Conservation (phyloP, 2,113 vertebrate genomes). For the Chiloscyllium plagiosum region DNA sequence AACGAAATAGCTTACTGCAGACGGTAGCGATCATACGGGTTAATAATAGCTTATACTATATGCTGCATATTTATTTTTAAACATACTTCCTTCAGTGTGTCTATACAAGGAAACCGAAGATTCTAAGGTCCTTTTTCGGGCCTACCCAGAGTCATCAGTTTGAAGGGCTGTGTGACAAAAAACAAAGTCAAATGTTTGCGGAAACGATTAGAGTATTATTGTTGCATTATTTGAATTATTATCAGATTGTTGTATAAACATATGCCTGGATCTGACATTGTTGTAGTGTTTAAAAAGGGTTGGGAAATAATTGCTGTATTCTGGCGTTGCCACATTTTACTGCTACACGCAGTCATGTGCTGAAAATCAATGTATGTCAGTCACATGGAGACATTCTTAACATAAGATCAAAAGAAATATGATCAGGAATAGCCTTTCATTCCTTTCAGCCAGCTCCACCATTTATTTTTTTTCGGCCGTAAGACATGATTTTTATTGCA, state of each 20-base stretch:
- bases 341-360: background rate
- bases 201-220: background rate
- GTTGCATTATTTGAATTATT: background rate
- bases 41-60: background rate
- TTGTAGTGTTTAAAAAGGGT: background rate
- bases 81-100: background rate
- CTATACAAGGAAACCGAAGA: background rate
- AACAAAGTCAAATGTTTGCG: background rate
- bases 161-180: background rate
- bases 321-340: background rate
- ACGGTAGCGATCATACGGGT: background rate
- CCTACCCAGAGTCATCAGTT: background rate
- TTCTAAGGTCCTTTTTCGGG: background rate
- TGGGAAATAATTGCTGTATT: background rate
- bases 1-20: background rate
- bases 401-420: background rate
- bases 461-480: constrained; percentile 50
- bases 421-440: background rate
- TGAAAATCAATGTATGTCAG: background rate
- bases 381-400: background rate
- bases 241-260: no score
- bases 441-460: background rate
- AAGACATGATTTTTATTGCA: constrained; percentile 94
- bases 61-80: background rate
- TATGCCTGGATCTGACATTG: background rate